Evolutionary conservation across 2,113 vertebrate species (phyloP), one percentile per base, ranked within the genome.

Genomic region (Leiothrix lutea): DNA sequence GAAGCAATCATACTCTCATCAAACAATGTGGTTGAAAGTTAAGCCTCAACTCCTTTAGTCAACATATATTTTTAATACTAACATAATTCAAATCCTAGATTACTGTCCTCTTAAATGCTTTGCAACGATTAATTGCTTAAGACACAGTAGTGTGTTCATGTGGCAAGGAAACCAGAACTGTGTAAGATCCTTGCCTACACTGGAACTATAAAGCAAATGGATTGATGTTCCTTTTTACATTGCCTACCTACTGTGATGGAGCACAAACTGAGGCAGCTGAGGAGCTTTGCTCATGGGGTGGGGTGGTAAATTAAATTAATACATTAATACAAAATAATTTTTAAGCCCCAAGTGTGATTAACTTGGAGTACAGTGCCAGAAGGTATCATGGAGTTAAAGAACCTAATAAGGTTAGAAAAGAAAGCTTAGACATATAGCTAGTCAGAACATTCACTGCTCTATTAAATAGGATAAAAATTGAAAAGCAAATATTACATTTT

Each of bases 361-460:
- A 62, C 69, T 81, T 82, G 75, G 29, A 94, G 35, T 70, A 58
- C 33, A 51, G 66, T 91, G 93, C 85, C 86, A 88, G 82, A 93
- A 95, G 58, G 69, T 86, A 75, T 97, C 85, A 88, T 67, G 74
- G 69, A 92, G 56, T 86, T 90, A 91, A 96, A 94, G 90, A 95
- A 72, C 71, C 40, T 90, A 95, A 97, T 82, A 75, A 66, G 62
- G 81, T 83, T 91, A 90, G 81, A 83, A 93, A 78, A 92, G 87
- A 88, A 95, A 80, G 91, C 90, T 97, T 92, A 95, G 80, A 38
- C 77, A 85, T 69, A 72, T 19, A 86, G 88, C 91, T 94, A 77
- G 94, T 93, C 69, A 93, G 69, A 84, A 79, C 67, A 58, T 62
- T 90, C 60, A n/a, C 65, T 93, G 56, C 40, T 79, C 24, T 86